Evolutionary conservation across 2,797 vertebrate genomes (phyloP).

Genomic region (Manis javanica): DNA sequence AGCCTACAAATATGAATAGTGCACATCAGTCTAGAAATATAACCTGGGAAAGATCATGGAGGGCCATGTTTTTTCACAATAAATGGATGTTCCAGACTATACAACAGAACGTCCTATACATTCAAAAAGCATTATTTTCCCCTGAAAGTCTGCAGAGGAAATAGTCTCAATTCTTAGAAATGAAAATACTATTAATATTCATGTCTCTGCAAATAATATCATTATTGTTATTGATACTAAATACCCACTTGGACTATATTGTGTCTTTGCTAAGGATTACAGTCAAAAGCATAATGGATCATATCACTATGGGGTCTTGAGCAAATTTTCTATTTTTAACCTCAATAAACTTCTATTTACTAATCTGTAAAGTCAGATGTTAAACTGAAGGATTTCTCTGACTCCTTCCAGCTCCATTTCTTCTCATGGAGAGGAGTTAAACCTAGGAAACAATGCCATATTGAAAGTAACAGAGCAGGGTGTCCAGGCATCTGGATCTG

Average conservation of each 20-base stretch:
- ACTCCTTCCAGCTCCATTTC: neutral
- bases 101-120: neutral
- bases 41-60: conserved; percentile 5
- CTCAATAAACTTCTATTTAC: neutral
- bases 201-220: neutral
- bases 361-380: neutral
- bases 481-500: neutral
- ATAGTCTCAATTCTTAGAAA: neutral
- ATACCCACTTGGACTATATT: neutral
- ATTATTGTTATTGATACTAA: neutral
- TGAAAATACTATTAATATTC: neutral
- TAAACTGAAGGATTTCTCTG: neutral
- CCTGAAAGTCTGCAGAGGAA: conserved; percentile 27
- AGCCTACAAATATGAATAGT: neutral
- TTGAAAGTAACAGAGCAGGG: neutral
- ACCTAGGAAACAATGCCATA: neutral
- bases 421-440: neutral
- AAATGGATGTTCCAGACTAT: neutral
- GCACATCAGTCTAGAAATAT: conserved; percentile 6
- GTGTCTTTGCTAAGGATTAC: neutral
- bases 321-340: neutral
- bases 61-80: neutral
- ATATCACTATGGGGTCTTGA: neutral
- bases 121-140: neutral
- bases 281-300: neutral